Conservation (phyloP, 2,888 invertebrate species). For the Mechanitis messenoides region DNA sequence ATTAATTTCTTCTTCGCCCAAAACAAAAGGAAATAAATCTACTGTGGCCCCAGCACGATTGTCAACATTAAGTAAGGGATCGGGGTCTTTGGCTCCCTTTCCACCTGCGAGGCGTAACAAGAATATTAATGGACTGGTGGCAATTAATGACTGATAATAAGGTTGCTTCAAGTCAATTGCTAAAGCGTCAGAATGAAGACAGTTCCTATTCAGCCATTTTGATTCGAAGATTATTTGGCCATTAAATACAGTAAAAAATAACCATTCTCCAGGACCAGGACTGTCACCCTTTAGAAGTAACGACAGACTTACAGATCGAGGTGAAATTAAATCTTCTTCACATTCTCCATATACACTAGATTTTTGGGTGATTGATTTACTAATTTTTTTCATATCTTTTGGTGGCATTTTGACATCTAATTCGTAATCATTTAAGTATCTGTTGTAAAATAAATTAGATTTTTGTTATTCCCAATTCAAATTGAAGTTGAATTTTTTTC, state of each 20-base stretch:
- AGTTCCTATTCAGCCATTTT: conserved; percentile 44
- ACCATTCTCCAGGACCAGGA: conserved; percentile 43
- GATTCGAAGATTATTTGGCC: conserved; percentile 43
- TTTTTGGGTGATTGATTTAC: conserved; percentile 32
- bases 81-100: conserved; percentile 51
- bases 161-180: conserved; percentile 48
- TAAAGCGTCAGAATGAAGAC: conserved; percentile 35
- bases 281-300: conserved; percentile 42
- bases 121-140: conserved; percentile 54
- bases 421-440: too few relatives aligned
- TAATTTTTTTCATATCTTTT: conserved; percentile 26
- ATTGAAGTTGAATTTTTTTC: too few relatives aligned
- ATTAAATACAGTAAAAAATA: conserved; percentile 47
- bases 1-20: conserved; percentile 52
- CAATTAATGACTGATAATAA: conserved; percentile 37
- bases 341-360: conserved; percentile 41
- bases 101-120: conserved; percentile 44
- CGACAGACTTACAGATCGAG: conserved; percentile 38
- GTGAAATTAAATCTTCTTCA: conserved; percentile 32
- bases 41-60: conserved; percentile 59
- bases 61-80: conserved; percentile 51
- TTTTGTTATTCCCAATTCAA: too few relatives aligned
- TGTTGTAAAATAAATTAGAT: too few relatives aligned
- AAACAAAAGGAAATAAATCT: conserved; percentile 57
- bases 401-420: conserved; percentile 21